Evolutionary conservation across 2,797 vertebrate genomes (phyloP), one percentile per base, ranked within the genome.

Genomic region (Macropodus opercularis): DNA sequence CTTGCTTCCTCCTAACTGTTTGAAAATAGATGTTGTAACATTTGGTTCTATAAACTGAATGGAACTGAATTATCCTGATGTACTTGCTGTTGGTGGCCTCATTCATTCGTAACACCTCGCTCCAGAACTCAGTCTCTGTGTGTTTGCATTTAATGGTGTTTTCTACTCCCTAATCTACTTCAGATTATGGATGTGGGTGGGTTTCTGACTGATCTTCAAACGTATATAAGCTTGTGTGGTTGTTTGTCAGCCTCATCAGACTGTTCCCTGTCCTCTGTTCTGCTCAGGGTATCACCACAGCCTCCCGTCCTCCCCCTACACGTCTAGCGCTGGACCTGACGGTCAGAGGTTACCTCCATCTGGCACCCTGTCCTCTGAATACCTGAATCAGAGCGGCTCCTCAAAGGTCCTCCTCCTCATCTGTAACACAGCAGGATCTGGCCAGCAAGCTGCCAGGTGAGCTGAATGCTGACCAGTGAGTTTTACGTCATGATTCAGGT

Each of bases 371-470:
- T 96, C 95, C 57, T 94, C 93, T 0, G 95, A 95, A 65, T 90
- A 91, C 76, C 89, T 93, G 77, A 92, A 92, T 68, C 86, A 91
- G 15, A 79, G 83, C 0, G 49, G 74, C 1, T 83, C 90, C n/a
- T 57, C 81, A 15, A 94, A 90, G 84, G 70, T 96, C 68, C 88
- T 94, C 15, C 89, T 98, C 22, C 92, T 98, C 73, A 87, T 97
- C 79, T 97, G 96, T 78, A 96, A 95, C 87, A 86, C 93, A 1
- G 89, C 89, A 1, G 94, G 94, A 5, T 75, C 87, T 0, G 94
- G 93, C 8, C 87, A 91, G 38, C 93, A 92, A 62, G 94, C 91
- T 3, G 77, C 90, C 83, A 94, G 96, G 96, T 97, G 88, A 85
- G 65, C 24, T 29, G 12, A 41, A 7, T 10, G 1, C 18, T 29